Evolutionary conservation across 2,888 invertebrate genomes (phyloP).

Genomic region (Tillus elongatus): DNA sequence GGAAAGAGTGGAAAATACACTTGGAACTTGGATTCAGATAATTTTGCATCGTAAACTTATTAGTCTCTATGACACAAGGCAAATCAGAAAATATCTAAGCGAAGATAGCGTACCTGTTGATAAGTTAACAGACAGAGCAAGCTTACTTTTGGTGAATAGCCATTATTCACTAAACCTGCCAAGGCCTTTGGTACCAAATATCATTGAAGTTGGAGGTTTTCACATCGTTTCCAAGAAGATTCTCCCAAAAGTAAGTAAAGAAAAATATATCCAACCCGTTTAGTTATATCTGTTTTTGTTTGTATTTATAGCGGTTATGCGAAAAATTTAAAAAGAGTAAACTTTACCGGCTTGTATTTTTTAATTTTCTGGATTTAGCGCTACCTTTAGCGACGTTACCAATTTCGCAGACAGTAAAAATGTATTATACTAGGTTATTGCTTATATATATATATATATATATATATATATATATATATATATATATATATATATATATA

Average conservation of each 20-base stretch:
- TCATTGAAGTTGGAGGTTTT: conserved; percentile 49
- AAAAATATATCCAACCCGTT: no score
- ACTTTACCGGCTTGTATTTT: no score
- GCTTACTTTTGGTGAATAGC: conserved; percentile 43
- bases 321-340: no score
- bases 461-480: no score
- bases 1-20: conserved; percentile 29
- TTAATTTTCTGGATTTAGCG: no score
- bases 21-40: conserved; percentile 22
- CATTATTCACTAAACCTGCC: conserved; percentile 42
- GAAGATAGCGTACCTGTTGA: conserved; percentile 30
- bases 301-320: no score
- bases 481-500: no score
- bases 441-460: no score
- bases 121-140: conserved; percentile 40
- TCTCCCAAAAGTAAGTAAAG: conserved; percentile 35
- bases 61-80: conserved; percentile 22
- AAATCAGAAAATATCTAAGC: conserved; percentile 29
- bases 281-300: no score
- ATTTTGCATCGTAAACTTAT: conserved; percentile 23
- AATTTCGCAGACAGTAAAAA: no score
- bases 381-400: no score
- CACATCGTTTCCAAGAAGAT: conserved; percentile 44
- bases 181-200: conserved; percentile 40
- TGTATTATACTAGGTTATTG: no score